These are phyloP conservation scores for Protonemura montana DNA, from an alignment of 2,888 invertebrate species.

Conservation along the genomic window DNA sequence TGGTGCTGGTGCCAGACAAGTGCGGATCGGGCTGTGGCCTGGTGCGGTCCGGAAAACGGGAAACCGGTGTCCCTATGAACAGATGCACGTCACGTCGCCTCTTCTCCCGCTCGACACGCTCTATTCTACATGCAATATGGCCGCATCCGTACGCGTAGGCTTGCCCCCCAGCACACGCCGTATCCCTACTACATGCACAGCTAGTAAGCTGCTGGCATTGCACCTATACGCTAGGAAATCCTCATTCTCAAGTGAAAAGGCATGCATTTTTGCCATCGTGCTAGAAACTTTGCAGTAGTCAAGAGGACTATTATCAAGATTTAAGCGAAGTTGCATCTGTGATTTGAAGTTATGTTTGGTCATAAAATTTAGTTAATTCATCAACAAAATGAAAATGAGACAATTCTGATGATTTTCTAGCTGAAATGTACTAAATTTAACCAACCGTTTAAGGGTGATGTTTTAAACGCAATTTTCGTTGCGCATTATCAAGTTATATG, in stretches of 20 bases:
- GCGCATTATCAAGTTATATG: not conserved
- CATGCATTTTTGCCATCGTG: too few relatives aligned
- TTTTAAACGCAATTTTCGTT: not conserved
- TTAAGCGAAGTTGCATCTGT: not conserved
- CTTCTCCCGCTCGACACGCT: not conserved
- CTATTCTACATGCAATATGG: not conserved
- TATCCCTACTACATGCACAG: not conserved
- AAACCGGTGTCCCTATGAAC: not conserved
- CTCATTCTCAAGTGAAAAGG: too few relatives aligned
- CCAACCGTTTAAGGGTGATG: not conserved
- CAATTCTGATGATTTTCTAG: not conserved
- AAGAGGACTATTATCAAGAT: not conserved
- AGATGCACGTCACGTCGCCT: constrained; percentile 1
- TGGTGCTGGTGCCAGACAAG: not conserved
- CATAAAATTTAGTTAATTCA: not conserved
- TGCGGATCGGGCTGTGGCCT: not conserved
- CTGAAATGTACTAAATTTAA: not conserved
- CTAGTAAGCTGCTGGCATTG: too few relatives aligned
- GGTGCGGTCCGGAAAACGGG: not conserved
- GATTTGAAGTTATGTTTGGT: too few relatives aligned
- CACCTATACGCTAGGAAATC: too few relatives aligned
- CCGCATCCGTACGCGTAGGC: not conserved
- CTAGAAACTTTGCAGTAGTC: not conserved
- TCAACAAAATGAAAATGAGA: not conserved
- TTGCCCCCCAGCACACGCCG: not conserved